Percentiles rank a stretch among this genome's conserved stretches.
Conservation (phyloP, 2,797 vertebrate species). For the Leuciscus waleckii region DNA sequence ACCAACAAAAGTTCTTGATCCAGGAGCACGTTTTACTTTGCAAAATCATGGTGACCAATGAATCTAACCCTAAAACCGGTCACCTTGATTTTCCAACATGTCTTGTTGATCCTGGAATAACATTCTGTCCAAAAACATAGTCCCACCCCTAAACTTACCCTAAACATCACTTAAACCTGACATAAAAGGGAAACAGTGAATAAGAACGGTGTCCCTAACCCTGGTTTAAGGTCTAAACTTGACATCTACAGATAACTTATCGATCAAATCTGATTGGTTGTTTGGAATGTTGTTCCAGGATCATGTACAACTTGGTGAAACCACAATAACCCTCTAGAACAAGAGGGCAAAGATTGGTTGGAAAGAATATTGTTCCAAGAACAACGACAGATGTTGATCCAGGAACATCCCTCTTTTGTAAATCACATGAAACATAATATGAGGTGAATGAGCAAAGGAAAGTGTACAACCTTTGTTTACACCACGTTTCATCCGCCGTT, state of each 20-base stretch:
- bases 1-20: neutral
- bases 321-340: neutral
- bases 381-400: neutral
- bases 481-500: neutral
- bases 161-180: too few species aligned
- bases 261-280: neutral
- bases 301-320: neutral
- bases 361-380: neutral
- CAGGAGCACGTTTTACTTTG: neutral
- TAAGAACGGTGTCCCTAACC: neutral
- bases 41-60: neutral
- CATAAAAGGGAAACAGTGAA: neutral
- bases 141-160: neutral
- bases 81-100: neutral
- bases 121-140: neutral
- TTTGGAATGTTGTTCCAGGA: conserved; percentile 4
- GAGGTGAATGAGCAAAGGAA: conserved; percentile 2
- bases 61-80: neutral
- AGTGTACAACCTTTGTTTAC: conserved; percentile 15
- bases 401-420: neutral
- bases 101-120: neutral
- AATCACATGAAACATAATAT: neutral
- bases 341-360: neutral
- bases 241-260: neutral
- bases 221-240: neutral